A percentile compares a stretch with the other conserved stretches of the same genome.
These are phyloP conservation scores for Trinorchestia longiramus DNA, from an alignment of 1,140 invertebrate genomes.

Conservation along the genomic window DNA sequence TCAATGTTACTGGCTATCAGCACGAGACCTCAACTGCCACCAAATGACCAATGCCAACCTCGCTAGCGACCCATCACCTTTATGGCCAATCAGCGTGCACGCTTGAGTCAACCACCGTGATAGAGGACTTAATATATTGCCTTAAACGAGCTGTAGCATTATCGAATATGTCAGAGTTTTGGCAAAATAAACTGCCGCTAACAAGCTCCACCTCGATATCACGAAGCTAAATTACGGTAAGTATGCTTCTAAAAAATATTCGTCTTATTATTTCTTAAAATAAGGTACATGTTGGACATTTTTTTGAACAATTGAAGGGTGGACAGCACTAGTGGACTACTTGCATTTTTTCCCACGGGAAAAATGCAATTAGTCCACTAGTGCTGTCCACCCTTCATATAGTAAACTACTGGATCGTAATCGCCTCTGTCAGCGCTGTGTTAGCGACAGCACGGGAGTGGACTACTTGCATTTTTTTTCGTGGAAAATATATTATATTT, in stretches of 20 bases:
- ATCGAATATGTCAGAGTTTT: not conserved
- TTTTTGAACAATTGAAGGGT: too few species aligned
- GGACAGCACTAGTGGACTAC: too few species aligned
- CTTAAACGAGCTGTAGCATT: not conserved
- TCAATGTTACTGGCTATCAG: not conserved
- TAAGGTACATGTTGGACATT: not conserved
- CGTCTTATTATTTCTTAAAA: not conserved
- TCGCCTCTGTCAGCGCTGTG: too few species aligned
- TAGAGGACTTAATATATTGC: not conserved
- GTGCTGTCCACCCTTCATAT: too few species aligned
- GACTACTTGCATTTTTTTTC: too few species aligned
- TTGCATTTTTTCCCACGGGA: too few species aligned
- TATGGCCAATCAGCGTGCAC: not conserved
- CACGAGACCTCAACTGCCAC: constrained; percentile 4
- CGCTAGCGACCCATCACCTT: not conserved
- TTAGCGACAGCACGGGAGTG: too few species aligned
- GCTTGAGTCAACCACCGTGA: constrained; percentile 5
- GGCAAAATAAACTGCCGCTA: not conserved
- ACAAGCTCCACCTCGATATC: not conserved
- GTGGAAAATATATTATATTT: too few species aligned
- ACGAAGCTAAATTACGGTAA: not conserved
- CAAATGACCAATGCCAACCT: not conserved
- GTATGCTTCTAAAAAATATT: not conserved
- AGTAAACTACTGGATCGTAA: too few species aligned
- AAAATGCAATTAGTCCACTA: too few species aligned